phyloP scores from a whole-genome alignment of 1,140 invertebrate species.

The Papilio glaucus region DNA sequence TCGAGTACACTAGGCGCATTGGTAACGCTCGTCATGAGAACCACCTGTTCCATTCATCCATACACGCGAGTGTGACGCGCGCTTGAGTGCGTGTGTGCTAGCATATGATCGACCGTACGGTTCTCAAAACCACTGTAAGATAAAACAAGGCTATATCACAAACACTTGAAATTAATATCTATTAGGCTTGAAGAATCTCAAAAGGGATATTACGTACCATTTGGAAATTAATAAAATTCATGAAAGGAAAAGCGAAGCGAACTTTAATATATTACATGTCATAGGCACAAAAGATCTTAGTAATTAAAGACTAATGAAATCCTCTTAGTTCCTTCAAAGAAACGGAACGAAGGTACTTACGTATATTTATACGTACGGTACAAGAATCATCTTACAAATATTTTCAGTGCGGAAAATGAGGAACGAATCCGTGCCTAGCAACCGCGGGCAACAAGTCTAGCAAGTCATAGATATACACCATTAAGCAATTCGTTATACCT shows the following conservation, averaged over 20 bases:
- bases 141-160: not conserved
- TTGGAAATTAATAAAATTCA: not conserved
- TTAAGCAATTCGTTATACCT: not conserved
- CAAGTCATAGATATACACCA: too few species aligned
- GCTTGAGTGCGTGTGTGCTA: too few species aligned
- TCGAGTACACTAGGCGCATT: too few species aligned
- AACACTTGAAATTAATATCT: not conserved
- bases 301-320: conserved; percentile 15
- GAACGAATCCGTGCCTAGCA: too few species aligned
- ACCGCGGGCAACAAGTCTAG: too few species aligned
- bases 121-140: too few species aligned
- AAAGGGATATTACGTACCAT: not conserved
- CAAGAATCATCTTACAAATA: too few species aligned
- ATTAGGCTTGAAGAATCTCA: not conserved
- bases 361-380: not conserved
- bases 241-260: not conserved
- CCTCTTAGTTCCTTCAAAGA: not conserved
- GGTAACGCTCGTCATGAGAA: too few species aligned
- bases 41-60: too few species aligned
- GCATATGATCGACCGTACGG: too few species aligned
- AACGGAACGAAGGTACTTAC: not conserved
- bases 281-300: not conserved
- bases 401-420: too few species aligned
- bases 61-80: too few species aligned
- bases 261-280: not conserved